Percentiles rank a stretch among this genome's conserved stretches.
These are phyloP conservation scores for Synanceia verrucosa DNA, from an alignment of 2,797 vertebrate species.

Conservation along the genomic window DNA sequence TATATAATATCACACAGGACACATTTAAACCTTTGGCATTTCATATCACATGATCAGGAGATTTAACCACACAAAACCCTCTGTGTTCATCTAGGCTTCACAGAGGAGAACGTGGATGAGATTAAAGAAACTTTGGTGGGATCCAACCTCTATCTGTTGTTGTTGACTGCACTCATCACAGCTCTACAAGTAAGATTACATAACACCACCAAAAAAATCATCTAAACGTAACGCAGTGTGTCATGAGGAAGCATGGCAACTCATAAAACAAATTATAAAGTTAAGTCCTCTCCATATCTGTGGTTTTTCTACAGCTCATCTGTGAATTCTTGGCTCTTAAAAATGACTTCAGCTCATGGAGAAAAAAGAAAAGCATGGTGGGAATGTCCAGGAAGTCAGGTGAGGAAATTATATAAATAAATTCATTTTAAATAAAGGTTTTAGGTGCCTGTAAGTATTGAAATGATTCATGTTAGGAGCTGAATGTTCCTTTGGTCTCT, in stretches of 20 bases:
- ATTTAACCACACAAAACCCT: neutral
- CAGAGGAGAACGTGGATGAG: conserved; percentile 94
- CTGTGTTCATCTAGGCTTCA: conserved; percentile 85
- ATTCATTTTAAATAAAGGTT: neutral
- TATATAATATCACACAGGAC: neutral
- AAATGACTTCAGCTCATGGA: conserved; percentile 96
- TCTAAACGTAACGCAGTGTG: neutral
- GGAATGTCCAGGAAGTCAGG: conserved; percentile 96
- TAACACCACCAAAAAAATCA: neutral
- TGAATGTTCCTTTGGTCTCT: neutral
- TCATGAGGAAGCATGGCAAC: neutral
- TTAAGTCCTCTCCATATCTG: neutral
- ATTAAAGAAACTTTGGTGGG: conserved; percentile 94
- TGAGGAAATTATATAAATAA: conserved; percentile 60
- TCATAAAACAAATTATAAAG: neutral
- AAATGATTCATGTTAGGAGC: no score
- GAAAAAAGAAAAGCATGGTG: conserved; percentile 91
- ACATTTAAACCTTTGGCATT: neutral
- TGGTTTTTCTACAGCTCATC: conserved; percentile 85
- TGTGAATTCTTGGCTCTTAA: conserved; percentile 97
- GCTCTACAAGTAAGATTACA: conserved; percentile 90
- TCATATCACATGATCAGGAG: neutral
- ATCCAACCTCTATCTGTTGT: conserved; percentile 92
- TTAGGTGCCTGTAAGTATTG: neutral
- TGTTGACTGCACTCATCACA: conserved; percentile 91